Evolutionary conservation across 2,888 invertebrate genomes (phyloP), one percentile per base, ranked within the genome.

Genomic region (Trichopoda pennipes): DNA sequence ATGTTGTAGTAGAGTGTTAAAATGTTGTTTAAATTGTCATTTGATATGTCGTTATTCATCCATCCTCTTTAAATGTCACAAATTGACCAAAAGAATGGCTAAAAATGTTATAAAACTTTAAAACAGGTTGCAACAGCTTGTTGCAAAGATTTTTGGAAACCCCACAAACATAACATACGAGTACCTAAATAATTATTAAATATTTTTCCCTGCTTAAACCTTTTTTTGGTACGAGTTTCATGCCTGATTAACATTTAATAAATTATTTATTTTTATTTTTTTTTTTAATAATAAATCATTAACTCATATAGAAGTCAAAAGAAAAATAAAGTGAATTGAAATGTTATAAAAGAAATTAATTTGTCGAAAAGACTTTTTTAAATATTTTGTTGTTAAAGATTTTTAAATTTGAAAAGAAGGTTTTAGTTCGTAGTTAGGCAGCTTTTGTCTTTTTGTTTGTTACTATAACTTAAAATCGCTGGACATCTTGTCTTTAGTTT

Each of bases 1-100:
- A 82, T 82, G 82, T 63, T 76, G 66, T 49, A 35, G 23, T 35
- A 21, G 44, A 72, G 82, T 82, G 82, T 79, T 75, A 63, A 80
- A 74, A 80, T 69, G 38, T 68, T 66, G 69, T 47, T 70, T 70
- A 74, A 69, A 69, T 21, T 73, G 82, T 72, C 79, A 82, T 79
- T 82, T 76, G 82, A 82, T 82, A 82, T 68, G 56, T 69, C 58
- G 73, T 81, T 64, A 63, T 51, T 69, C 38, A 66, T 38, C 60
- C 63, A 76, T 77, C 77, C 66, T 76, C 44, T 73, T 68, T 69
- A 75, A 80, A 70, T 70, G 47, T 55, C 66, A 60, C 75, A 76
- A 77, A 81, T 73, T 81, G 63, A 58, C 51, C 72, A 75, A 77
- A 73, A 51, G 17, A 10, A 38, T 38, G 38, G 38, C 38, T 38